phyloP scores from a whole-genome alignment of 1,140 invertebrate species.

The Drosophila punjabiensis region DNA sequence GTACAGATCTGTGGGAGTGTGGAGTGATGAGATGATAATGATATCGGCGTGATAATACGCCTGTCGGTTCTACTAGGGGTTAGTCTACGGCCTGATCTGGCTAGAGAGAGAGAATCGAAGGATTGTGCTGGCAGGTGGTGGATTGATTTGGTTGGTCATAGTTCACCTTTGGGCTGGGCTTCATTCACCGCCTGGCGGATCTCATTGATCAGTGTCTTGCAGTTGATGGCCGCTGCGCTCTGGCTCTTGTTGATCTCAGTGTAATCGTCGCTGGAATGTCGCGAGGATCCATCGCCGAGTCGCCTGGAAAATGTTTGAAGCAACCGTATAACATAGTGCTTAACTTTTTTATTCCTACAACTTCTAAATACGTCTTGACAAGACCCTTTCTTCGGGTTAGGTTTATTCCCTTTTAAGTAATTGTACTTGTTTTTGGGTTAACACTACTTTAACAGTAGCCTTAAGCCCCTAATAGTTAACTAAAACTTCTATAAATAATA shows the following conservation, averaged over 20 bases:
- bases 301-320: constrained; percentile 73
- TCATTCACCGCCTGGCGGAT: constrained; percentile 93
- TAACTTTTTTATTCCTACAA: constrained; percentile 1
- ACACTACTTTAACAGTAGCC: neutral
- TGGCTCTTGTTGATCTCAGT: constrained; percentile 87
- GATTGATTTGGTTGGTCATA: constrained; percentile 37
- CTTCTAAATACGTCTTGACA: neutral
- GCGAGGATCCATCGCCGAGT: constrained; percentile 87
- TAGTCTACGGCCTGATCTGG: constrained; percentile 32
- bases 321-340: constrained; percentile 47
- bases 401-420: neutral
- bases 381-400: neutral
- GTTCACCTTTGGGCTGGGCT: constrained; percentile 92
- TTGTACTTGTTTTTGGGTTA: neutral
- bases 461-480: neutral
- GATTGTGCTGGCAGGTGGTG: constrained; percentile 27
- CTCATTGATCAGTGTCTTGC: constrained; percentile 92
- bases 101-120: constrained; percentile 33
- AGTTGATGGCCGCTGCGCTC: constrained; percentile 86
- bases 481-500: neutral
- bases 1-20: constrained; percentile 40
- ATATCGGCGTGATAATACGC: constrained; percentile 2
- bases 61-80: constrained; percentile 26
- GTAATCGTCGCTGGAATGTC: constrained; percentile 88
- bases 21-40: constrained; percentile 38